phyloP scores from a whole-genome alignment of 2,888 invertebrate genomes.

The Metellina segmentata region DNA sequence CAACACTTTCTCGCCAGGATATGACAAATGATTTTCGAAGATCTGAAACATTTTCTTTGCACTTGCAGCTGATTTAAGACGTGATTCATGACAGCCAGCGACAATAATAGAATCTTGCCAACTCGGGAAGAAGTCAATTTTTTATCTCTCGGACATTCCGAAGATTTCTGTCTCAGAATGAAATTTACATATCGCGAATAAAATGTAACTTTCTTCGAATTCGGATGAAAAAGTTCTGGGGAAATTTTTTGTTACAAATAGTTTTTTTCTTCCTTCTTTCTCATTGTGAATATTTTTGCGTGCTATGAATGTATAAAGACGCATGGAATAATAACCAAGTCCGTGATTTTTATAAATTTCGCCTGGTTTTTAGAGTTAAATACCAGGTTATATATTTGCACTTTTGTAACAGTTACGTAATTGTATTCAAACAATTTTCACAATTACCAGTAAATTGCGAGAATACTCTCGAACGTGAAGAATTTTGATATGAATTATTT shows the following conservation, averaged over 20 bases:
- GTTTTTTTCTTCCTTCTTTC: no score
- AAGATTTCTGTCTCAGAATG: not conserved
- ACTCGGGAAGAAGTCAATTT: not conserved
- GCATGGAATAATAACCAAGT: no score
- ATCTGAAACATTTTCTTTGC: not conserved
- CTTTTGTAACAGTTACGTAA: no score
- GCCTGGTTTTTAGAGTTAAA: no score
- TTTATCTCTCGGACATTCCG: not conserved
- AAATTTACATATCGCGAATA: not conserved
- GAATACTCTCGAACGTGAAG: no score
- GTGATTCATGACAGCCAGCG: slow-evolving; percentile 4
- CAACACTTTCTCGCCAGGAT: not conserved
- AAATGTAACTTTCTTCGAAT: not conserved
- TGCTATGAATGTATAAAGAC: no score
- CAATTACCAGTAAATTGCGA: no score
- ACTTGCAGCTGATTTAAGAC: slow-evolving; percentile 23
- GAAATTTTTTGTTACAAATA: not conserved
- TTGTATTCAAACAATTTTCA: no score
- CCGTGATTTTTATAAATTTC: no score
- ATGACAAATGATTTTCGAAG: slow-evolving; percentile 15
- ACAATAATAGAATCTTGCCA: slow-evolving; percentile 1
- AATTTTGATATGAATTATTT: no score
- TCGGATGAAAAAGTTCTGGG: not conserved
- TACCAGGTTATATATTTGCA: no score
- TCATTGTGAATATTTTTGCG: no score